These are phyloP conservation scores for Papilio polytes DNA, from an alignment of 1,140 invertebrate species.

Conservation along the genomic window DNA sequence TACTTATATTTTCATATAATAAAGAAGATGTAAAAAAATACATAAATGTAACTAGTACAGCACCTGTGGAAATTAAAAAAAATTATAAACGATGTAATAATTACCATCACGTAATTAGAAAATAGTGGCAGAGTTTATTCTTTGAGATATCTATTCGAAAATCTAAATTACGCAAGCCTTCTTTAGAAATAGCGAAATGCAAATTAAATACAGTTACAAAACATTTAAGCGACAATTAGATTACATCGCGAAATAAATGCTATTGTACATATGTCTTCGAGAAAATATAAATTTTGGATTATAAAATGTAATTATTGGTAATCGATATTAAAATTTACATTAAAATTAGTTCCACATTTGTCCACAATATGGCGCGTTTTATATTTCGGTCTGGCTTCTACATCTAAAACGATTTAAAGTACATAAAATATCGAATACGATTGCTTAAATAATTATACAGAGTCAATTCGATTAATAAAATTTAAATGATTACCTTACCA, in stretches of 20 bases:
- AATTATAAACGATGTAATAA: conserved; percentile 40
- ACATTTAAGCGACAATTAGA: neutral
- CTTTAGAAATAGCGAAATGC: neutral
- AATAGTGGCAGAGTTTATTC: neutral
- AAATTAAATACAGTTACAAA: neutral
- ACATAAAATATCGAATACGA: neutral
- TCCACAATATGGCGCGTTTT: no score
- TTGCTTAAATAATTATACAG: neutral
- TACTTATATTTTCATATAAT: neutral
- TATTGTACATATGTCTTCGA: neutral
- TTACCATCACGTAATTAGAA: conserved; percentile 44
- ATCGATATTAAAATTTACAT: no score
- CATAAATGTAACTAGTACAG: neutral
- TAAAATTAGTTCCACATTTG: no score
- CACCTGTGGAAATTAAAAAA: conserved; percentile 42
- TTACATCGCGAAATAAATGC: conserved; percentile 7
- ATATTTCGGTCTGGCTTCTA: neutral
- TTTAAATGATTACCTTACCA: conserved; percentile 8
- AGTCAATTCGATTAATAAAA: neutral
- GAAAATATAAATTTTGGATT: no score
- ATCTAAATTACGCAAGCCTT: neutral
- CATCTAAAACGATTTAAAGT: neutral
- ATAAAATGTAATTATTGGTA: no score
- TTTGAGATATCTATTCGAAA: conserved; percentile 7
- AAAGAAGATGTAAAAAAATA: neutral